A percentile compares a stretch with the other conserved stretches of the same genome.
Evolutionary conservation across 2,888 invertebrate species (phyloP).

Genomic region (Phortica okadai): DNA sequence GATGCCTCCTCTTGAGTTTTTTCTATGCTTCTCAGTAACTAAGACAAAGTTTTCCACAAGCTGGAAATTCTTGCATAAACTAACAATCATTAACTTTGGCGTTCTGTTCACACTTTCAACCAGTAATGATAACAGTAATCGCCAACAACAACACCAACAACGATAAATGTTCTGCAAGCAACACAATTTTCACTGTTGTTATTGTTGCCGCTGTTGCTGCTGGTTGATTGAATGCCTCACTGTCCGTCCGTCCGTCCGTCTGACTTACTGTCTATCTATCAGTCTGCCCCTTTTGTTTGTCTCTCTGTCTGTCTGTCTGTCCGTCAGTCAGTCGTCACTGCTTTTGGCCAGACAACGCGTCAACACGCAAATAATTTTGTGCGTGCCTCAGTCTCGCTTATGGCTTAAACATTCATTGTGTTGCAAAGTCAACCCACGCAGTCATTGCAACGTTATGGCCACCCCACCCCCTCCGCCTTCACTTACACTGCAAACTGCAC

Average conservation of each 20-base stretch:
- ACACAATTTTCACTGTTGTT: too few relatives aligned
- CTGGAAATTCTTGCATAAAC: constrained; percentile 50
- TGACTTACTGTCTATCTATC: not conserved
- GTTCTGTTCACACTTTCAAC: not conserved
- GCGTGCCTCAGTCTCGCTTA: not conserved
- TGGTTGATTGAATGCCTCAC: not conserved
- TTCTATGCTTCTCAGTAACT: constrained; percentile 7
- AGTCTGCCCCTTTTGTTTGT: not conserved
- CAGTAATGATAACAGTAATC: not conserved
- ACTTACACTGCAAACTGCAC: not conserved
- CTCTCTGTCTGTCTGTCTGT: constrained; percentile 2
- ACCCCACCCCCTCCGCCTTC: not conserved
- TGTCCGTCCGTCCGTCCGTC: not conserved
- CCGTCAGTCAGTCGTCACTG: not conserved
- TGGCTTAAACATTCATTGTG: not conserved
- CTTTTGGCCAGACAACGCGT: constrained; percentile 22
- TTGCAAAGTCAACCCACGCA: not conserved
- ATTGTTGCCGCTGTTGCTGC: not conserved
- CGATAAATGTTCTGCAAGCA: too few relatives aligned
- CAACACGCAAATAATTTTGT: constrained; percentile 26
- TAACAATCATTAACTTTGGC: constrained; percentile 56
- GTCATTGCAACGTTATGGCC: not conserved
- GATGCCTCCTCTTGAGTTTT: not conserved
- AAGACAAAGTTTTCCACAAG: not conserved
- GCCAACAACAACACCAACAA: not conserved